A percentile compares a stretch with the other conserved stretches of the same genome.
Evolutionary conservation across 2,113 vertebrate genomes (phyloP).

Genomic region (Vimba vimba): DNA sequence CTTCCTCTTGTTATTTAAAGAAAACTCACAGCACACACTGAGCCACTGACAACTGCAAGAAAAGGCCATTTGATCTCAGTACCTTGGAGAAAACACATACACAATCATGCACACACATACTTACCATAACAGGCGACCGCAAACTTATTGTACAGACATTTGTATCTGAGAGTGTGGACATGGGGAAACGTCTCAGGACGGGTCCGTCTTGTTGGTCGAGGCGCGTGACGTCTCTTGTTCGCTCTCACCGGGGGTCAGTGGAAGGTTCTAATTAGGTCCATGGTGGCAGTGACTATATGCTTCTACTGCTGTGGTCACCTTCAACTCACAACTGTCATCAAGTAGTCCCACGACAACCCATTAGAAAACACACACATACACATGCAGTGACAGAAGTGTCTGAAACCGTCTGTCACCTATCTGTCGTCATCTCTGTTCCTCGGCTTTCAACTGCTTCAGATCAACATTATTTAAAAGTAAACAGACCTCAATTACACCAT

Average conservation of each 20-base stretch:
- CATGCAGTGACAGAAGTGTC: background rate
- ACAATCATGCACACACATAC: constrained; percentile 2
- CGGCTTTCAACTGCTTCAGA: background rate
- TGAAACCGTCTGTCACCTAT: background rate
- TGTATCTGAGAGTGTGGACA: background rate
- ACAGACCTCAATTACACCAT: background rate
- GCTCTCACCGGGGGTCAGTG: constrained; percentile 47
- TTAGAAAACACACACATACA: constrained; percentile 29
- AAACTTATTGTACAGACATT: constrained; percentile 4
- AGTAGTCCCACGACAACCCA: constrained; percentile 53
- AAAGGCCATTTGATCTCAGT: constrained; percentile 29
- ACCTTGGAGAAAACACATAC: constrained; percentile 17
- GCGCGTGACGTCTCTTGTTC: background rate
- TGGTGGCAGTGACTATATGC: constrained; percentile 49
- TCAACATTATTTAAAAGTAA: background rate
- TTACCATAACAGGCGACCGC: background rate
- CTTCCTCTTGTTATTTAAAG: constrained; percentile 39
- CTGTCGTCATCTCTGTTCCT: background rate
- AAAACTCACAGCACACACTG: constrained; percentile 32
- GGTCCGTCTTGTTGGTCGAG: background rate
- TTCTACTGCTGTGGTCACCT: constrained; percentile 38
- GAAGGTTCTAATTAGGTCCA: constrained; percentile 67
- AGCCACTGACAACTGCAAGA: constrained; percentile 9
- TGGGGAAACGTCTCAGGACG: background rate
- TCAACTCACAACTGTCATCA: constrained; percentile 5